Conservation (phyloP, 2,797 vertebrate genomes). For the Mastacembelus armatus region DNA sequence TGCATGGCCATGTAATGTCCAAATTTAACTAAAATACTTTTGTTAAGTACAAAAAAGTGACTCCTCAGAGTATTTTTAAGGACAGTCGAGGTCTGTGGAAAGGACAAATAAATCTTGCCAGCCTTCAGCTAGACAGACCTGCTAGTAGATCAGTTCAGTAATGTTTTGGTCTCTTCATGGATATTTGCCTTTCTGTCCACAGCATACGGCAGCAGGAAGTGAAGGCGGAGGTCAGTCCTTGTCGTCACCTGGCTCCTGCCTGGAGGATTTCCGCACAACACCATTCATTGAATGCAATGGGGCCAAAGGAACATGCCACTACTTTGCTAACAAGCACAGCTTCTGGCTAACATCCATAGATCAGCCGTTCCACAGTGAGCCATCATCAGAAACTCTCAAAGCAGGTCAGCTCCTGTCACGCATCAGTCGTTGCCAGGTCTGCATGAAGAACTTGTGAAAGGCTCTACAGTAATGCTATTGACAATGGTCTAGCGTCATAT, state of each 20-base stretch:
- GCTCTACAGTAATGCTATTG: slow-evolving; percentile 8
- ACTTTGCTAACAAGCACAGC: slow-evolving; percentile 97
- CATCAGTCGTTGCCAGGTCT: slow-evolving; percentile 98
- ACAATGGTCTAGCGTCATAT: slow-evolving; percentile 15
- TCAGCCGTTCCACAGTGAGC: slow-evolving; percentile 88
- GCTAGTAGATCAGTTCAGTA: too few relatives aligned
- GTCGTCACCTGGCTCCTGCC: slow-evolving; percentile 96
- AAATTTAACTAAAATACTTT: too few relatives aligned
- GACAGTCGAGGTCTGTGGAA: too few relatives aligned
- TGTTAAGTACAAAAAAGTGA: too few relatives aligned
- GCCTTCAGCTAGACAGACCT: too few relatives aligned
- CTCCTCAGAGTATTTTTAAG: too few relatives aligned
- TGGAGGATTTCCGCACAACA: slow-evolving; percentile 96
- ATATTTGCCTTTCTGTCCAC: slow-evolving; percentile 47
- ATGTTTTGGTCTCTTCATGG: too few relatives aligned
- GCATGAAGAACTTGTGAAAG: slow-evolving; percentile 98
- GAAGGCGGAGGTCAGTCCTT: slow-evolving; percentile 96
- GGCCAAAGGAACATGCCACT: slow-evolving; percentile 95
- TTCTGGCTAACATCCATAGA: slow-evolving; percentile 96
- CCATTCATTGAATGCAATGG: slow-evolving; percentile 98
- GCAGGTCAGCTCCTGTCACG: slow-evolving; percentile 93
- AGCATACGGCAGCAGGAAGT: slow-evolving; percentile 96
- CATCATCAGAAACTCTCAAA: slow-evolving; percentile 90
- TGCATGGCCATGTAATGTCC: too few relatives aligned
- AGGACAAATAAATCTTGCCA: too few relatives aligned